Evolutionary conservation across 2,113 vertebrate species (phyloP), one percentile per base, ranked within the genome.

Genomic region (Corythaixoides concolor): DNA sequence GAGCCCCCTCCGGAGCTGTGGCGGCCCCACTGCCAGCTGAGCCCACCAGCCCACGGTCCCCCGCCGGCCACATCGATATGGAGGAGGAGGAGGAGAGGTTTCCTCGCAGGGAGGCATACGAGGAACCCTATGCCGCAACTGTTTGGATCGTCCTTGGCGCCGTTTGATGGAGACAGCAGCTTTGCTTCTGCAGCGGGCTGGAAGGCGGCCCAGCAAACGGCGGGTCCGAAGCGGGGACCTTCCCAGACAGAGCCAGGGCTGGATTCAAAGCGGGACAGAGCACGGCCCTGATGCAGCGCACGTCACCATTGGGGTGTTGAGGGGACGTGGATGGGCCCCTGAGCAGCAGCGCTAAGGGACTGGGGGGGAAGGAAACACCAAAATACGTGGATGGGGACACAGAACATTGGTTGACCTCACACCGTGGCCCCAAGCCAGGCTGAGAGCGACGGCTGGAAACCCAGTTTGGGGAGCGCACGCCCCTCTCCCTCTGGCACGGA

Each of bases 271-370:
- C 10, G 64, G 47, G 74, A 21, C 50, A 45, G 45, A 78, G 53
- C 64, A 27, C 1, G 18, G 94, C 43, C 27, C 27, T 4, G 14
- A 3, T 5, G 19, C 16, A 70, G 77, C n/a, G 8, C 18, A 39
- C 0, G 22, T 58, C 86, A 43, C 55, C 27, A 3, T 0, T 1
- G 3, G 58, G 66, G 49, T 55, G 47, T 22, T 1, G 3, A 28
- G 45, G 67, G 74, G 39, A 43, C 8, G 62, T 1, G 58, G 89
- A 60, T 0, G 1, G 55, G 45, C 18, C 41, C 39, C 35, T 6
- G 37, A 53, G 55, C 37, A 37, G 50, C 60, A 63, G 47, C 9
- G 1, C 4, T 4, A 12, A 63, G 50, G 45, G 33, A 39, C 8
- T 0, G 12, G 8, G 45, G 30, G 23, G 27, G 14, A 66, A 72